phyloP scores from a whole-genome alignment of 1,140 invertebrate genomes.

The Drosophila tropicalis region DNA sequence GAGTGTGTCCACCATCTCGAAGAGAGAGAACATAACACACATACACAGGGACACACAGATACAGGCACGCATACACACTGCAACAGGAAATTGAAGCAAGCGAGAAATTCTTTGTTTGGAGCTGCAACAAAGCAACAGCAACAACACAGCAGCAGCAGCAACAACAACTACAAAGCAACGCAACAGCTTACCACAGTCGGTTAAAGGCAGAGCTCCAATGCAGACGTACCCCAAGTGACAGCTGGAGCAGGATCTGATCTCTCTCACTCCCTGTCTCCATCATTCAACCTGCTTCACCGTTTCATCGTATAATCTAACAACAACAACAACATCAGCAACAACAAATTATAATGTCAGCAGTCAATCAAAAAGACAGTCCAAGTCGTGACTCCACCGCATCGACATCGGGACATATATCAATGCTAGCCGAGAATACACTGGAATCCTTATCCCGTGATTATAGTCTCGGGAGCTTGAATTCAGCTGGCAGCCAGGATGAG shows the following conservation, averaged over 20 bases:
- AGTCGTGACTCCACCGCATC: constrained; percentile 80
- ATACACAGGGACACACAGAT: not conserved
- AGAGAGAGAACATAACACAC: constrained; percentile 15
- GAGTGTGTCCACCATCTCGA: constrained; percentile 4
- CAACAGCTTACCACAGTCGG: constrained; percentile 66
- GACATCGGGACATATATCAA: constrained; percentile 74
- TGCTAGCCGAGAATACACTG: constrained; percentile 66
- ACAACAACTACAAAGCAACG: constrained; percentile 42
- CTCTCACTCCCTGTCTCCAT: constrained; percentile 23
- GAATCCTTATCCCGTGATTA: constrained; percentile 76
- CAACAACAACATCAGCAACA: not conserved
- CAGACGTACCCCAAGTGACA: constrained; percentile 50
- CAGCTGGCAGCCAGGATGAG: constrained; percentile 87
- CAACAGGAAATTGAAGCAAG: constrained; percentile 41
- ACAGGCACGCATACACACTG: constrained; percentile 16
- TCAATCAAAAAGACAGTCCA: constrained; percentile 81
- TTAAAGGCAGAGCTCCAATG: constrained; percentile 60
- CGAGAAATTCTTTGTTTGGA: constrained; percentile 45
- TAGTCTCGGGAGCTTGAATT: constrained; percentile 76
- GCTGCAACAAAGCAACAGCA: constrained; percentile 19
- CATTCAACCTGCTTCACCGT: not conserved
- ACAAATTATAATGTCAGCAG: constrained; percentile 58
- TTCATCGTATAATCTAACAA: constrained; percentile 10
- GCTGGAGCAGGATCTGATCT: constrained; percentile 8
- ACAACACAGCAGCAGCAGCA: constrained; percentile 8